phyloP scores from a whole-genome alignment of 2,113 vertebrate species.

The Sebastes fasciatus region DNA sequence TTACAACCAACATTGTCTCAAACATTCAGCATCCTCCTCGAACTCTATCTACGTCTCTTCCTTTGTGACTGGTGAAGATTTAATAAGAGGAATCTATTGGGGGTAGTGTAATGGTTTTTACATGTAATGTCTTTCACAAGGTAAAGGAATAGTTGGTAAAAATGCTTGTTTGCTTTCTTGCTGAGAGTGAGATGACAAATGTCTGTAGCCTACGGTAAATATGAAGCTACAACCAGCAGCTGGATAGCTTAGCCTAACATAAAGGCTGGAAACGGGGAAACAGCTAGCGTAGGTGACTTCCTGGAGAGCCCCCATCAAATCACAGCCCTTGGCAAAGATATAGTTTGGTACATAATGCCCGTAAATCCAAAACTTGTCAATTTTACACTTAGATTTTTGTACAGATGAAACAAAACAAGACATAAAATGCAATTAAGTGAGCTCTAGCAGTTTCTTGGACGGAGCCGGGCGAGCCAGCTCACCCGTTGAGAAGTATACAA shows the following conservation, averaged over 20 bases:
- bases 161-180: not conserved
- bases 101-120: not conserved
- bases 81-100: not conserved
- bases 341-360: not conserved
- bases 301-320: not conserved
- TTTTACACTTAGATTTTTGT: not conserved
- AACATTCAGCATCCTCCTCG: not conserved
- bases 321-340: not conserved
- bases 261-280: not conserved
- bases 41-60: not conserved
- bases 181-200: not conserved
- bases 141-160: not conserved
- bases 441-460: not conserved
- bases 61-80: constrained; percentile 4
- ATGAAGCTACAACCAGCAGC: not conserved
- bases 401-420: not conserved
- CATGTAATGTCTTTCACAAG: not conserved
- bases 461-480: not conserved
- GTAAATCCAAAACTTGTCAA: not conserved
- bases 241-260: constrained; percentile 9
- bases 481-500: too few species aligned
- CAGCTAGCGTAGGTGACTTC: not conserved
- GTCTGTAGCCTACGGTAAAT: not conserved
- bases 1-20: not conserved
- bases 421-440: not conserved